Evolutionary conservation across 2,888 invertebrate species (phyloP), one percentile per base, ranked within the genome.

Genomic region (Limnephilus lunatus): DNA sequence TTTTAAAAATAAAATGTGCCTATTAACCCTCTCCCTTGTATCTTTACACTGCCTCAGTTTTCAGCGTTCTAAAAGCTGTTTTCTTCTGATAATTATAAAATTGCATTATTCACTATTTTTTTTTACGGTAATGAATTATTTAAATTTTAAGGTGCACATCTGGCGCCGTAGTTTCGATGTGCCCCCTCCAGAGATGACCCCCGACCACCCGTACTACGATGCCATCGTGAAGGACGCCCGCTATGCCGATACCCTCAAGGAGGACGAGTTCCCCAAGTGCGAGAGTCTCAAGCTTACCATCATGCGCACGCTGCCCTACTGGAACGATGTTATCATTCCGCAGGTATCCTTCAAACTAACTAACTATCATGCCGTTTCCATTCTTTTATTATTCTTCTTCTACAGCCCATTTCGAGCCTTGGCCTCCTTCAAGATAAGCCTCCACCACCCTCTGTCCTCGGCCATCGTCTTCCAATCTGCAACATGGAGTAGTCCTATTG

Each of bases 81-180:
- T 11, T 12, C 44, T 44, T 44, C 44, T 44, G 44, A 44, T 44
- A 44, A 44, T 44, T 12, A 48, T 4, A 14, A 15, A 48, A 15
- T 48, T 25, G 68, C 7, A 68, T 25, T 25, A 68, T 68, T 25
- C 4, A 25, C 25, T 5, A 39, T 44, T 68, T 25, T 68, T 68
- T 25, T 68, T 68, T 25, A 68, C 7, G 9, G 11, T 35, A 35
- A 25, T 35, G 32, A 83, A 35, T 81, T 81, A 1, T 15, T 35
- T 39, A 14, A 39, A 39, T 81, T 90, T 68, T 15, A 92, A 97
- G 97, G 98, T 98, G 14, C 97, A 98, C 95, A 97, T 98, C 94
- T 98, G 98, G 98, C 97, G 98, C 94, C 97, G 98, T 93, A 98
- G 98, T 94, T 98, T 97, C 94, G 98, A 98, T 94, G 96, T 97